Base-by-base conservation (phyloP, 2,888 invertebrate species). In the Blera fallax region DNA sequence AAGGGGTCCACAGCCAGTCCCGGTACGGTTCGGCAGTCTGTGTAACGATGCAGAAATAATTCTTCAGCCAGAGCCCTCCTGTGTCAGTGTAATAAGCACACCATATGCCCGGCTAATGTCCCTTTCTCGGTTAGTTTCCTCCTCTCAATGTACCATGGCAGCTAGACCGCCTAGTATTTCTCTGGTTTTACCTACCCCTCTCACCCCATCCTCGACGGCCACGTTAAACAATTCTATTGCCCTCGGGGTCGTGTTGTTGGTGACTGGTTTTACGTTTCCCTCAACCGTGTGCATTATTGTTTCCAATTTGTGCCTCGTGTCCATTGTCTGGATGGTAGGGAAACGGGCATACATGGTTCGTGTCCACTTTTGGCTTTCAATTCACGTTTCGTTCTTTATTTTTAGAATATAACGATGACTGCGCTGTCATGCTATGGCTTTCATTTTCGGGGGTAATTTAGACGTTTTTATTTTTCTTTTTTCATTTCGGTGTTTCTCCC, bases 31-130 rank as follows among this genome's bases (percentile, higher is more conserved):
- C 69, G 72, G 48, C 45, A 65, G 69, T 62, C 64, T 29, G 83
- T 79, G 69, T 80, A 84, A 84, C 84, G 84, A 84, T 84, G 84
- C 79, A 84, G 84, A 84, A 84, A 84, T 84, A 84, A 84, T 84
- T 64, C 69, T 52, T 43, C 79, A 50, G 56, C 18, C 24, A 64
- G 81, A 70, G 40, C 64, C 27, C 58, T 40, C 27, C 58, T 40
- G 18, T 60, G 58, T 70, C 54, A 48, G 84, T 74, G 70, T 80
- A 84, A 84, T 84, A 80, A 84, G 84, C 79, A 84, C 79, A 80
- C 84, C 84, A 80, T 84, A 84, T 84, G 84, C 76, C 80, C 69
- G 69, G 69, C 79, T 84, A 84, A 84, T 84, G 74, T 84, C 70
- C 80, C 80, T 84, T 83, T 62, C 54, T 74, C 56, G 64, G 65